A percentile compares a stretch with the other conserved stretches of the same genome.
Conservation (phyloP, 2,888 invertebrate species). For the Opisthograptis luteolata region DNA sequence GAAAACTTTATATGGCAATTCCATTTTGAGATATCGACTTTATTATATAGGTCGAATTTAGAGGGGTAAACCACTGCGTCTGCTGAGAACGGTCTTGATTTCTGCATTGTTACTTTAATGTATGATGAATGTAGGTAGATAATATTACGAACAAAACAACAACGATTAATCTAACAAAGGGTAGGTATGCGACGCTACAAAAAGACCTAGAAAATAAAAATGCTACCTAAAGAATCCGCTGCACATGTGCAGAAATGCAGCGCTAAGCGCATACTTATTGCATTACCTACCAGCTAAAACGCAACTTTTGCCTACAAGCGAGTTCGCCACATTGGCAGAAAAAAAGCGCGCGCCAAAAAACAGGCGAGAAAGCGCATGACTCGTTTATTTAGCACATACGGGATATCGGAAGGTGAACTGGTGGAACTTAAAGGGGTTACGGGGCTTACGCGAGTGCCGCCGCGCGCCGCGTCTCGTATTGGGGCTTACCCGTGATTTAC, state of each 20-base stretch:
- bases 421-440: constrained; percentile 68
- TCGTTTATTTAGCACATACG: constrained; percentile 60
- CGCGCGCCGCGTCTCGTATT: constrained; percentile 67
- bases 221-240: too few relatives aligned
- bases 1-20: constrained; percentile 31
- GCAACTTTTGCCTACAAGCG: constrained; percentile 21
- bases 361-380: constrained; percentile 46
- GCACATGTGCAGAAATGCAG: background rate
- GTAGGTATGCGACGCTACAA: too few relatives aligned
- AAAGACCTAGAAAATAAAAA: too few relatives aligned
- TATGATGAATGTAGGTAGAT: too few relatives aligned
- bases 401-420: constrained; percentile 64
- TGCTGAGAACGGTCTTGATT: too few relatives aligned
- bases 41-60: background rate
- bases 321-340: constrained; percentile 32
- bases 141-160: too few relatives aligned
- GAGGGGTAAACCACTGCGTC: background rate
- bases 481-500: constrained; percentile 80
- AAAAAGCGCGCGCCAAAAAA: constrained; percentile 39
- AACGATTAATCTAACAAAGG: too few relatives aligned
- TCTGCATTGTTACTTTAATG: too few relatives aligned
- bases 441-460: constrained; percentile 62
- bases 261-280: constrained; percentile 8
- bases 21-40: constrained; percentile 24
- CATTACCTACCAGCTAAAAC: constrained; percentile 21